Evolutionary conservation across 2,113 vertebrate genomes (phyloP), one percentile per base, ranked within the genome.

Genomic region (Delphinus delphis): DNA sequence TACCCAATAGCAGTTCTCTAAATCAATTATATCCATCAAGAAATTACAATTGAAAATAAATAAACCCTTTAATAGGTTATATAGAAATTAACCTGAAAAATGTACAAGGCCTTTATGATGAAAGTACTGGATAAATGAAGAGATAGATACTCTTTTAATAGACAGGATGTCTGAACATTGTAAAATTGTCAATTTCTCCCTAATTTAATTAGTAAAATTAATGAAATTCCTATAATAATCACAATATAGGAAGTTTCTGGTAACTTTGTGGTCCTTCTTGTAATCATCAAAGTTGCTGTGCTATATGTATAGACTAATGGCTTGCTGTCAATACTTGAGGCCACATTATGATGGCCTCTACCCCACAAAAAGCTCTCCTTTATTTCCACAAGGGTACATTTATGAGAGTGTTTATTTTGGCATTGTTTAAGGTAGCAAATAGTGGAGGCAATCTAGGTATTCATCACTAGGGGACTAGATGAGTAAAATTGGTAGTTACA

Each of bases 151-250:
- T 67, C 62, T 94, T 84, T 88, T 73, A 85, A 60, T 88, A 60
- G 31, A 15, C 41, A 86, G 60, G 5, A 33, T 87, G 15, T 86
- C 21, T 76, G 63, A 73, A 76, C 26, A 41, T 60, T 76, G 7
- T 55, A 53, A 89, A 88, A 60, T 4, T 83, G 26, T 95, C 28
- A 12, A 0, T 96, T 88, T 92, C 9, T 91, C 26, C 21, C 63
- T 18, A 53, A 81, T 63, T 73, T 74, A 70, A 82, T 88, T 85
- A 71, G 17, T 76, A 83, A 93, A 84, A 77, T 87, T 55, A 71
- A 23, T 84, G 36, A 94, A 93, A 71, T 87, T 93, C 4, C 71
- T 76, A 36, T 77, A 58, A 44, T 70, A 90, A 73, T 91, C 90
- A 28, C 38, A 67, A 8, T 44, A 62, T 58, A 58, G 70, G 77